Percentiles rank a stretch among this genome's conserved stretches.
Evolutionary conservation across 2,888 invertebrate genomes (phyloP).

Genomic region (Gymnocheta viridis): DNA sequence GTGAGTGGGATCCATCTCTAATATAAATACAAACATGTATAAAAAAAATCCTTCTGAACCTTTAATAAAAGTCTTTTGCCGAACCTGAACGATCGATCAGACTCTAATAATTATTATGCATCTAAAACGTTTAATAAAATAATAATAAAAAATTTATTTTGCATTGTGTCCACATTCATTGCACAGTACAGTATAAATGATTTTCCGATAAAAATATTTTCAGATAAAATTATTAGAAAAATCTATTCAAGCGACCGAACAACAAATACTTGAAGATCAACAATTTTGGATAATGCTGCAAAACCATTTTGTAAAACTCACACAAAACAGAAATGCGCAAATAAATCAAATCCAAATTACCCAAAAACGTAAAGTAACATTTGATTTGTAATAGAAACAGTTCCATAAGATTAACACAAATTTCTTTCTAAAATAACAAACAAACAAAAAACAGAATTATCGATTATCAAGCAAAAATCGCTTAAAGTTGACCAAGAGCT

Average conservation of each 20-base stretch:
- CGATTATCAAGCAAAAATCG: slow-evolving; percentile 88
- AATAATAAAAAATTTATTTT: too few species aligned
- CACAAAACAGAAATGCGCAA: slow-evolving; percentile 87
- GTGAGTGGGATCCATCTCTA: too few species aligned
- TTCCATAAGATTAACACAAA: not conserved
- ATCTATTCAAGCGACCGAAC: slow-evolving; percentile 85
- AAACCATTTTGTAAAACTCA: slow-evolving; percentile 87
- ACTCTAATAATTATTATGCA: too few species aligned
- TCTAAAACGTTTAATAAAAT: too few species aligned
- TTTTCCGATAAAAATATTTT: slow-evolving; percentile 83
- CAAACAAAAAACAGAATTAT: slow-evolving; percentile 77
- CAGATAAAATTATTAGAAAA: slow-evolving; percentile 86
- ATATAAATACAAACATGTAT: too few species aligned
- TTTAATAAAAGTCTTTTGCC: too few species aligned
- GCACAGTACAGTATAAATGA: too few species aligned
- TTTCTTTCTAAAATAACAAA: slow-evolving; percentile 51
- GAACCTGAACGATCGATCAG: too few species aligned
- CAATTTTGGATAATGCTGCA: slow-evolving; percentile 90
- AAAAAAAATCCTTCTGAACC: too few species aligned
- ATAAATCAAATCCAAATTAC: slow-evolving; percentile 87
- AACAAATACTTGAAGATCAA: slow-evolving; percentile 86
- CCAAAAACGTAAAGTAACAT: slow-evolving; percentile 85
- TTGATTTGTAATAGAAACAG: not conserved
- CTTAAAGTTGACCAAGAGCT: slow-evolving; percentile 87
- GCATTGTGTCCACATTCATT: too few species aligned